Base-by-base conservation (phyloP, 1,140 invertebrate genomes). In the Zaprionus inermis region DNA sequence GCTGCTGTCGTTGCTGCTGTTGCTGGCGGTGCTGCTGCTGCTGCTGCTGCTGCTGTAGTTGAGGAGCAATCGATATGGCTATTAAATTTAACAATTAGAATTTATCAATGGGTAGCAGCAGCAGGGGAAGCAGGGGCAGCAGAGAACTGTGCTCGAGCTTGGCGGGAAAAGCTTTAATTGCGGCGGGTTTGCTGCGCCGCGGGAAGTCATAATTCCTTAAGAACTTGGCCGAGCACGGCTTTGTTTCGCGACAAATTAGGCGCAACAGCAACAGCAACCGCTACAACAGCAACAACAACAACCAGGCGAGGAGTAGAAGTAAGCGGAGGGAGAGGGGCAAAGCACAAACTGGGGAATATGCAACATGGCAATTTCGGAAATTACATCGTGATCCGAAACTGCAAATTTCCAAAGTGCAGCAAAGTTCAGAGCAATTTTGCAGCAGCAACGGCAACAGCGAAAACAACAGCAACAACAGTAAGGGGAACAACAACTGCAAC, bases 11-110 rank as follows among this genome's bases (percentile, higher is more conserved):
- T 14, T 38, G 54, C 14, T 56, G 59, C 44, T 52, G 78, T 16
- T 49, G 54, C 12, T 38, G 14, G 11, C 30, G 28, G 6, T 32
- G 60, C 14, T 63, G 55, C 46, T 60, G 14, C 32, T 76, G 51
- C 14, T 38, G n/a, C 38, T 41, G n/a, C 6, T n/a, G 38, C 6
- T 44, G 38, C 41, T 64, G 66, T 28, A 24, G 14, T 49, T 44
- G 22, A 65, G 38, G 75, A 81, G 80, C 80, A 82, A 84, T 91
- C 78, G 88, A 91, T 91, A 88, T 72, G 88, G 76, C 89, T 80
- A 91, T 91, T 91, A 91, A 91, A 91, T 91, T 91, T 91, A 91
- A 91, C 89, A 91, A 91, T 91, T 91, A 91, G 88, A 91, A 91
- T 91, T 91, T 91, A 91, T 91, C 89, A 91, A 91, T 91, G 81